Base-by-base conservation (phyloP, 2,113 vertebrate genomes). In the Odontesthes bonariensis region DNA sequence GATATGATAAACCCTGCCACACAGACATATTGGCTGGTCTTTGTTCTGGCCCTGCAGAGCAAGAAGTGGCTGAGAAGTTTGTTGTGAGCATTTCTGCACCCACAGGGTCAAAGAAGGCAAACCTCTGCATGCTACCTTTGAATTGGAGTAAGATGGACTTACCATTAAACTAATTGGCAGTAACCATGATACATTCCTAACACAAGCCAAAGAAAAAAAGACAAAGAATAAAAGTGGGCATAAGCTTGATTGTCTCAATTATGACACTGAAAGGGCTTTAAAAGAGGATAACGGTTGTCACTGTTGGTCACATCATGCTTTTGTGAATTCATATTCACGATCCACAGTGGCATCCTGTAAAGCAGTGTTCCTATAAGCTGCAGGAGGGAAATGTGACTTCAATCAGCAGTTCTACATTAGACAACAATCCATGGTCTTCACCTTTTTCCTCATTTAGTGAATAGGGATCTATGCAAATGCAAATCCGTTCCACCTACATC, bases 71-170 rank as follows among this genome's bases (percentile, higher is more conserved):
- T 49, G 71, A 31, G 66, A 73, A 83, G 82, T 85, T 82, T 76
- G 55, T 40, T 6, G 53, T 86, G 79, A 87, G 76, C 90, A 77
- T 61, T 60, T 76, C 84, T 77, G 61, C 60, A 33, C 72, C 79
- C 72, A 38, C 42, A 55, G 73, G 92, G 88, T 92, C 79, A 87
- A 73, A 88, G 52, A 73, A 88, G 52, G 75, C 56, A 32, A 71
- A 77, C 71, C 81, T 84, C 75, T 51, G 72, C 77, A 33, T 79
- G 80, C 3, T n/a, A 47, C 76, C 74, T 93, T 89, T 90, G 84
- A 92, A 91, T 88, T 71, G 70, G 56, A 84, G 73, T 73, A 66
- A 88, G 84, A 57, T 72, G 85, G 57, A 71, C 64, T 69, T 53
- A 72, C 52, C 75, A 54, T 47, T 40, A 49, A 64, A 78, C 82